phyloP scores from a whole-genome alignment of 2,113 vertebrate genomes.

The Vulpes vulpes region DNA sequence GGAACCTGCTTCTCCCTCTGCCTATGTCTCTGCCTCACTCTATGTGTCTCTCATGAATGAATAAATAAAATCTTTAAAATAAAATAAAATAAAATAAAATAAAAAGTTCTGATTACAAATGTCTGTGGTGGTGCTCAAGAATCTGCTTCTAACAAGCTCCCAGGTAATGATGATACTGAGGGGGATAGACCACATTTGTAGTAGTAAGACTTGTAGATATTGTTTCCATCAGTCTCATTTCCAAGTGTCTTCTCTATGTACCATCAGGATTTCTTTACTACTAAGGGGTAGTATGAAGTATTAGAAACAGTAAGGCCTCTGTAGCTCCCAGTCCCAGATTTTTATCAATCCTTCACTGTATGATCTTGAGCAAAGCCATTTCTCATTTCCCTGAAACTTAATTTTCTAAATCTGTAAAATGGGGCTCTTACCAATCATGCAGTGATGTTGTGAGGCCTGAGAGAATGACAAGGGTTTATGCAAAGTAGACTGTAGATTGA shows the following conservation, averaged over 20 bases:
- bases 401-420: slow-evolving; percentile 26
- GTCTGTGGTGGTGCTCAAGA: not conserved
- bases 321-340: not conserved
- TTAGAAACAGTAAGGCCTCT: not conserved
- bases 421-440: not conserved
- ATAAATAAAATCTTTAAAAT: no score
- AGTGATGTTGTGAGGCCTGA: not conserved
- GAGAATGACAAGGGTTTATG: not conserved
- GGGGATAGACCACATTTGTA: not conserved
- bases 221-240: slow-evolving; percentile 42
- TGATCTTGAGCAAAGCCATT: not conserved
- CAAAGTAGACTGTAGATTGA: not conserved
- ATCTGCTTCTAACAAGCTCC: not conserved
- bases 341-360: not conserved
- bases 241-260: slow-evolving; percentile 13
- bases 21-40: no score
- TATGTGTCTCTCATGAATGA: no score
- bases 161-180: not conserved
- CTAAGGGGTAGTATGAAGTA: not conserved
- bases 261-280: not conserved
- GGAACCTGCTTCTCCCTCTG: no score
- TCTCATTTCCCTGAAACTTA: not conserved
- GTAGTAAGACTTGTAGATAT: not conserved
- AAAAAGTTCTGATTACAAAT: slow-evolving; percentile 11
- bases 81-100: no score